Base-by-base conservation (phyloP, 2,113 vertebrate genomes). In the Rhineura floridana region DNA sequence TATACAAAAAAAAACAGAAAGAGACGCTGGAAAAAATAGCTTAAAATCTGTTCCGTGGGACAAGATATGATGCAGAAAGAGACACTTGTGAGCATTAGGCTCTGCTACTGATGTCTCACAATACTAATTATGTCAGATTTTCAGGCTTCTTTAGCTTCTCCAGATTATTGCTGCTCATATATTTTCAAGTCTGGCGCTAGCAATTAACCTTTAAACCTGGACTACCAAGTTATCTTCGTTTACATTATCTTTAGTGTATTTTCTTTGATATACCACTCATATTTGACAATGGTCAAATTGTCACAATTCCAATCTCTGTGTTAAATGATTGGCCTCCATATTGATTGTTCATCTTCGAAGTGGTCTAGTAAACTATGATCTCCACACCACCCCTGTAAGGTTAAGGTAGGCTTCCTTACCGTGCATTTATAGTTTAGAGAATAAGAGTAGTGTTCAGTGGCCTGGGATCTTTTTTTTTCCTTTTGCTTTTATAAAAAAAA, bases 291-390 rank as follows among this genome's bases (percentile, higher is more conserved):
- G n/a, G n/a, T n/a, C n/a, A n/a, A n/a, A n/a, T n/a, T n/a, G n/a
- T 78, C 63, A 9, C 46, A 67, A 9, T 42, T 23, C 62, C 83
- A 42, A 78, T 67, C 39, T 10, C 28, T 82, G 15, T 30, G 9
- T 78, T 67, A 42, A 88, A 69, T 76, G 39, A 72, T 81, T 81
- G 75, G 17, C 17, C 69, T 65, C 62, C 48, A 19, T 21, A 25
- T 44, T 12, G 46, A 69, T 21, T 81, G 83, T 76, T 76, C 69
- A 83, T 88, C 55, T 88, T 88, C 69, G 65, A 82, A 65, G 33
- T 36, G 28, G 28, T 48, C 42, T 76, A 82, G 6, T 23, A 78
- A 75, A 33, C 42, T 25, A 50, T 48, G 46, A 19, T 48, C 52
- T 82, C 23, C 52, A 63, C 48, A 48, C 13, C 36, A 73, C 50